phyloP scores from a whole-genome alignment of 92 coral and sea anemone species.

The Parazoanthus swiftii region DNA sequence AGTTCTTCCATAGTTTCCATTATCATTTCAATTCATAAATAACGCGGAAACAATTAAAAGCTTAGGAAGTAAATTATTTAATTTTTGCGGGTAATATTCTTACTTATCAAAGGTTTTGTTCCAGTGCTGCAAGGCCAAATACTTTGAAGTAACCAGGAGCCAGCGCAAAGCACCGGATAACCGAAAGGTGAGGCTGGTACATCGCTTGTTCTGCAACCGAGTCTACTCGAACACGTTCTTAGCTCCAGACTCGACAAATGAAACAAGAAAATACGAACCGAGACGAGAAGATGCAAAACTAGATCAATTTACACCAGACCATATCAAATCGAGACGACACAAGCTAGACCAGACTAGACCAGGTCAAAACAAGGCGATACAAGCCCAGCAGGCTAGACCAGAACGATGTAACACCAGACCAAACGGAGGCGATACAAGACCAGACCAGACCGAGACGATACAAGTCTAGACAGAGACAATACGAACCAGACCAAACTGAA shows the following conservation, averaged over 20 bases:
- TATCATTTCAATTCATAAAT: background rate
- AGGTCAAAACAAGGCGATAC: too few relatives aligned
- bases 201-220: background rate
- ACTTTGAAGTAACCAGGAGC: conserved; percentile 26
- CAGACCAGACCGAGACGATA: background rate
- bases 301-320: background rate
- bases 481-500: too few relatives aligned
- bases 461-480: too few relatives aligned
- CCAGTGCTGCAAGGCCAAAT: conserved; percentile 34
- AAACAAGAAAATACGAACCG: background rate
- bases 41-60: too few relatives aligned
- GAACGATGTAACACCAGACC: background rate
- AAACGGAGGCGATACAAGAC: background rate
- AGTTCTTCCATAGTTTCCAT: background rate
- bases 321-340: too few relatives aligned
- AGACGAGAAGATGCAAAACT: background rate
- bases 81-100: too few relatives aligned
- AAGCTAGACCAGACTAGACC: too few relatives aligned
- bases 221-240: background rate
- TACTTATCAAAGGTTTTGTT: background rate
- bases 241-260: too few relatives aligned
- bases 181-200: background rate
- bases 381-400: too few relatives aligned
- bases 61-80: too few relatives aligned
- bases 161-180: conserved; percentile 18